phyloP scores from a whole-genome alignment of 2,797 vertebrate genomes.

The Darevskia nairensis region DNA sequence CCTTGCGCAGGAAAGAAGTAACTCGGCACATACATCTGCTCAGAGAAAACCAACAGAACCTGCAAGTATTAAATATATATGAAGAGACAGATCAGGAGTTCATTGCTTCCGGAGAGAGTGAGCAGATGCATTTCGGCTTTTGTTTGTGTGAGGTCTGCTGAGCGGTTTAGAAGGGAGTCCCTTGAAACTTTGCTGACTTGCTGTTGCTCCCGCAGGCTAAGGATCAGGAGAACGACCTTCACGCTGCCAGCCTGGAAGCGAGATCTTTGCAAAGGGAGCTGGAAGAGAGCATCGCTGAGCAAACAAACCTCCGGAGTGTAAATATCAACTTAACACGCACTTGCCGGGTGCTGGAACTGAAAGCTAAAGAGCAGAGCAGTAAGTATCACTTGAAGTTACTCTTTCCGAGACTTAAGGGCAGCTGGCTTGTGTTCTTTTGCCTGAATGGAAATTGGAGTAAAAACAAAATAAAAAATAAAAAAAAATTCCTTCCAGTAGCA shows the following conservation, averaged over 20 bases:
- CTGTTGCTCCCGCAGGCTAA: slow-evolving; percentile 57
- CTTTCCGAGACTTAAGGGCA: too few species aligned
- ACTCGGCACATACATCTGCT: slow-evolving; percentile 65
- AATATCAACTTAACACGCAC: slow-evolving; percentile 54
- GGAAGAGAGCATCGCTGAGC: slow-evolving; percentile 73
- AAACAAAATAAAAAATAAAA: too few species aligned
- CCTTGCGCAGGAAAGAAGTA: slow-evolving; percentile 73
- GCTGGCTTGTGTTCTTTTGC: too few species aligned
- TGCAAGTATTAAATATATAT: slow-evolving; percentile 66
- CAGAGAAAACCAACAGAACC: slow-evolving; percentile 64
- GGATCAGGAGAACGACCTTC: slow-evolving; percentile 55
- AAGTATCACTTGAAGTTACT: slow-evolving; percentile 65
- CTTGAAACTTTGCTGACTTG: background rate
- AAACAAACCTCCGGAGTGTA: slow-evolving; percentile 58
- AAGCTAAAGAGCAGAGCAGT: slow-evolving; percentile 71
- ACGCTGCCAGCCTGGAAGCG: slow-evolving; percentile 40
- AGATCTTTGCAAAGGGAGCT: slow-evolving; percentile 60
- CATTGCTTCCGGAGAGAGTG: slow-evolving; percentile 74
- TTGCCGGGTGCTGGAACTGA: slow-evolving; percentile 62
- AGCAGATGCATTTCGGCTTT: slow-evolving; percentile 72
- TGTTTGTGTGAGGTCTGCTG: slow-evolving; percentile 40
- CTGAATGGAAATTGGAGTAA: too few species aligned
- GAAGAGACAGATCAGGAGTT: slow-evolving; percentile 74
- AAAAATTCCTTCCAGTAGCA: too few species aligned
- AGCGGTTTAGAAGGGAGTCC: slow-evolving; percentile 18